phyloP scores from a whole-genome alignment of 1,140 invertebrate species.

The Caerostris darwini region DNA sequence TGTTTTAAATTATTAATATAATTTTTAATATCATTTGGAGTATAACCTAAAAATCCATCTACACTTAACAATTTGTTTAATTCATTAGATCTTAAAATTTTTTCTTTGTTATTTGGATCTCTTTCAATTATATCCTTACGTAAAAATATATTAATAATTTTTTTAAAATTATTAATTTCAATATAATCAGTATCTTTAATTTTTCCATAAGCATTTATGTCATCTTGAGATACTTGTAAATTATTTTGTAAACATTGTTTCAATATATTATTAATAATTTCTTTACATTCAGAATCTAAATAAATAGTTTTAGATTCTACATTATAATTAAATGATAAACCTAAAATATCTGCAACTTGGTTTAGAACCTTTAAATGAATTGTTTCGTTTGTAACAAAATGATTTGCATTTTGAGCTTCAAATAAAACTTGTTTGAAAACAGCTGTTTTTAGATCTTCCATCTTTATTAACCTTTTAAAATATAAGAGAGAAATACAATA shows the following conservation, averaged over 20 bases:
- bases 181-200: slow-evolving; percentile 36
- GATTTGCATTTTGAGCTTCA: neutral
- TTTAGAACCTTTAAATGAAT: slow-evolving; percentile 1
- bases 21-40: slow-evolving; percentile 33
- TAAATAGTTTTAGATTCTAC: neutral
- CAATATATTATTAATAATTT: slow-evolving; percentile 37
- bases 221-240: slow-evolving; percentile 36
- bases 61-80: slow-evolving; percentile 8
- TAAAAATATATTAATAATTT: slow-evolving; percentile 19
- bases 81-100: slow-evolving; percentile 52
- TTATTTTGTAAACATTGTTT: slow-evolving; percentile 48
- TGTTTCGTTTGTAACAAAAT: neutral
- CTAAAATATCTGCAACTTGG: neutral
- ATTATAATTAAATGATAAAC: neutral
- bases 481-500: no score
- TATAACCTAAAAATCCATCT: slow-evolving; percentile 52
- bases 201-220: slow-evolving; percentile 35
- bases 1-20: slow-evolving; percentile 50
- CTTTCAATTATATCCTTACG: slow-evolving; percentile 28
- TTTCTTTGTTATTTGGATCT: slow-evolving; percentile 46
- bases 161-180: neutral
- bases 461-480: no score
- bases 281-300: neutral
- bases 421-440: neutral
- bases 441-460: neutral